Conservation (phyloP, 1,140 invertebrate species). For the Zaprionus gabonicus region DNA sequence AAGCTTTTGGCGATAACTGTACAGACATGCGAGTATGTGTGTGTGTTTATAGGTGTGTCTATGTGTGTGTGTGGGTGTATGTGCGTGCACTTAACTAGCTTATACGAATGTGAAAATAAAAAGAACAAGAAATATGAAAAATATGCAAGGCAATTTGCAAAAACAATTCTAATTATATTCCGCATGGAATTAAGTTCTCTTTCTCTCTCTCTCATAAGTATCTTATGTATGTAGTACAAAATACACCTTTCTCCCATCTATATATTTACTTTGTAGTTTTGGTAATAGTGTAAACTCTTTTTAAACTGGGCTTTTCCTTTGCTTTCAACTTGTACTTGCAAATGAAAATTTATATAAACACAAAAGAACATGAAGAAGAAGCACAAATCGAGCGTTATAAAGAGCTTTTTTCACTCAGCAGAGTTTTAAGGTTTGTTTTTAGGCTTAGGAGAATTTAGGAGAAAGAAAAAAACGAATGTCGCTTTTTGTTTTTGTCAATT, state of each 20-base stretch:
- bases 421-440: not conserved
- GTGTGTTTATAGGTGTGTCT: not conserved
- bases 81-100: conserved; percentile 28
- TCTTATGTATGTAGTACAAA: conserved; percentile 29
- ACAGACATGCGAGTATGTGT: not conserved
- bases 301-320: conserved; percentile 47
- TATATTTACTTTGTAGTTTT: conserved; percentile 55
- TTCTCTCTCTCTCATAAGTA: conserved; percentile 31
- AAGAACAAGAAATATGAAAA: conserved; percentile 8
- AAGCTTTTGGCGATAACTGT: conserved; percentile 52
- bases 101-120: conserved; percentile 24
- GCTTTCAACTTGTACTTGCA: conserved; percentile 54
- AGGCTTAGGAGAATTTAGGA: not conserved
- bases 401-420: conserved; percentile 40
- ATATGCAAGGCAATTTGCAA: conserved; percentile 13
- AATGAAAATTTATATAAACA: conserved; percentile 6
- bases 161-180: conserved; percentile 8
- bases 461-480: conserved; percentile 9
- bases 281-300: conserved; percentile 45
- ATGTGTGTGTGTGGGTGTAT: conserved; percentile 7
- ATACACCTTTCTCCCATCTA: conserved; percentile 27
- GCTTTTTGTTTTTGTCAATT: conserved; percentile 30
- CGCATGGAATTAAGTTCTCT: conserved; percentile 37
- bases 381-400: not conserved
- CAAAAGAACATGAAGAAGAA: conserved; percentile 1